Conservation (phyloP, 1,140 invertebrate species). For the Oncopeltus fasciatus region DNA sequence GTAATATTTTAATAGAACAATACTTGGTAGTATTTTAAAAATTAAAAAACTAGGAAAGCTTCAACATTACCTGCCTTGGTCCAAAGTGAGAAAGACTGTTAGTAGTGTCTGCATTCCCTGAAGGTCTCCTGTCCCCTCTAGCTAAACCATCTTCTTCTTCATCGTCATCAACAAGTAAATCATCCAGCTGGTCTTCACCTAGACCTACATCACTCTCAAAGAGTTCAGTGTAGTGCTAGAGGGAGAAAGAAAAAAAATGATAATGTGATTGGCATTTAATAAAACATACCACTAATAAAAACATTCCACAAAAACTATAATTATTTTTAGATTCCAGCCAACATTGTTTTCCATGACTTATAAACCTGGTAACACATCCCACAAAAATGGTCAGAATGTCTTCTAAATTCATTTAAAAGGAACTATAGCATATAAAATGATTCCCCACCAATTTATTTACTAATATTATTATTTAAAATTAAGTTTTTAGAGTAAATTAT, state of each 20-base stretch:
- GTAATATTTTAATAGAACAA: too few relatives aligned
- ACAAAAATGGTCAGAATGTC: too few relatives aligned
- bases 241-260: slow-evolving; percentile 4
- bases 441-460: too few relatives aligned
- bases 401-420: too few relatives aligned
- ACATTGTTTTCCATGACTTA: neutral
- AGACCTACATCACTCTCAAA: slow-evolving; percentile 59
- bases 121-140: slow-evolving; percentile 42
- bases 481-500: too few relatives aligned
- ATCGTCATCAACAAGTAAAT: slow-evolving; percentile 50
- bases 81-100: slow-evolving; percentile 62
- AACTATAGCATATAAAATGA: too few relatives aligned
- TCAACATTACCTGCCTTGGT: slow-evolving; percentile 52
- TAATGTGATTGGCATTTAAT: neutral
- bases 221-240: slow-evolving; percentile 69
- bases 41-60: too few relatives aligned
- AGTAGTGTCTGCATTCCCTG: slow-evolving; percentile 51
- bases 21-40: too few relatives aligned
- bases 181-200: slow-evolving; percentile 69
- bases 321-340: neutral
- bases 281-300: neutral
- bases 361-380: too few relatives aligned
- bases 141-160: slow-evolving; percentile 38
- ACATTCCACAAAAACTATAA: neutral
- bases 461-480: too few relatives aligned